phyloP scores from a whole-genome alignment of 2,797 vertebrate species.

The Muscicapa comitata region DNA sequence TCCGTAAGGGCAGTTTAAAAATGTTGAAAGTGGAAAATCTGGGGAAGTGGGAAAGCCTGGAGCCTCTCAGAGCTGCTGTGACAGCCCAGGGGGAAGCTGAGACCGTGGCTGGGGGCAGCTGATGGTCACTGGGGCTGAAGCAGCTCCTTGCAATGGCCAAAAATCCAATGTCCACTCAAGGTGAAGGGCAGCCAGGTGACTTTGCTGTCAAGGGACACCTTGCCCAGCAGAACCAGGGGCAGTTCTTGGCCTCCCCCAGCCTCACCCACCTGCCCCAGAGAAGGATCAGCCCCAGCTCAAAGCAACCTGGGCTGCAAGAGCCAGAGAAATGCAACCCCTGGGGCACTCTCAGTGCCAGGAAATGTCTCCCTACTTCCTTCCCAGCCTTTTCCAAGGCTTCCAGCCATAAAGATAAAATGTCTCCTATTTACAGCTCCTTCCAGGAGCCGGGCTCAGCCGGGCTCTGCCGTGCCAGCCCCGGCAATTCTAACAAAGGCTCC shows the following conservation, averaged over 20 bases:
- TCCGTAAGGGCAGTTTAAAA: background rate
- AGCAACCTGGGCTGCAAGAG: background rate
- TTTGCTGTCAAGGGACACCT: background rate
- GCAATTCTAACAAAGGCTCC: background rate
- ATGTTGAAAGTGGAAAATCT: accelerated
- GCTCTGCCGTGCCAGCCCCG: accelerated
- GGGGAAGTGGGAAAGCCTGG: background rate
- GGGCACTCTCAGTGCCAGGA: background rate
- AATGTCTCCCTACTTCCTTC: accelerated
- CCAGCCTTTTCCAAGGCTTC: background rate
- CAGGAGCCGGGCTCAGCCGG: accelerated
- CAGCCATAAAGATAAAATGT: background rate
- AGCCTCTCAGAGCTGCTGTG: background rate
- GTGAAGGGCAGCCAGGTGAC: background rate
- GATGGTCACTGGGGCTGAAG: accelerated
- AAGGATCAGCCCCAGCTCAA: background rate
- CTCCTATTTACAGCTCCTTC: accelerated
- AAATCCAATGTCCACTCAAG: accelerated
- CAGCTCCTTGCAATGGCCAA: background rate
- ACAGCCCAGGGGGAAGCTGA: background rate
- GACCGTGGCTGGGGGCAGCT: accelerated
- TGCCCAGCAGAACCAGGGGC: background rate
- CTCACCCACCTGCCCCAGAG: background rate
- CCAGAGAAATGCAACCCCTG: background rate
- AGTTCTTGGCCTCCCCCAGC: background rate